These are phyloP conservation scores for Peromyscus californicus DNA, from an alignment of 2,113 vertebrate species.

Conservation along the genomic window DNA sequence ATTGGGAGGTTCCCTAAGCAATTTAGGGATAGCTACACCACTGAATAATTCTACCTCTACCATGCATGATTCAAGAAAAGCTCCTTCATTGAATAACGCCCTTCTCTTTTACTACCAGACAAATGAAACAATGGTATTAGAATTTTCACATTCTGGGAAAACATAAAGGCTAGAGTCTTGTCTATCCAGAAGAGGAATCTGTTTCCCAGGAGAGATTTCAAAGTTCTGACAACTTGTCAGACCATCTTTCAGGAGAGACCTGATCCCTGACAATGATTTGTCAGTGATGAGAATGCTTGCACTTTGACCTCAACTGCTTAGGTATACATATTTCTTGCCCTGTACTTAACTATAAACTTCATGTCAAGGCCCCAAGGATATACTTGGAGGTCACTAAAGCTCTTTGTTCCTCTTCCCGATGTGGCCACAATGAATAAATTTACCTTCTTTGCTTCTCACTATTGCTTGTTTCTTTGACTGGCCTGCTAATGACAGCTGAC, in stretches of 20 bases:
- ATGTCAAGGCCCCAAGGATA: background rate
- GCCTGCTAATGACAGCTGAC: background rate
- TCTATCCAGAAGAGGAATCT: background rate
- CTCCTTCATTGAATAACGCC: background rate
- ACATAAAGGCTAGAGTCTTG: background rate
- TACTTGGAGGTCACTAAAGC: too few relatives aligned
- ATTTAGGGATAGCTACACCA: background rate
- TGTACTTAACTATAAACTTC: background rate
- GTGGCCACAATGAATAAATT: background rate
- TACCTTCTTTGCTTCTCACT: background rate
- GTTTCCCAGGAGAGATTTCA: background rate
- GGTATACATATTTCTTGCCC: background rate
- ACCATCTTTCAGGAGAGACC: background rate
- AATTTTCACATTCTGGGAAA: background rate
- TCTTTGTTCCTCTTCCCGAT: background rate
- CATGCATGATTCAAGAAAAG: background rate
- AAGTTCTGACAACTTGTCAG: background rate
- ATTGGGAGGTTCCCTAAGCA: background rate
- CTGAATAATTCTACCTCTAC: background rate
- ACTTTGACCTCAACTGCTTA: background rate
- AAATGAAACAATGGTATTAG: background rate
- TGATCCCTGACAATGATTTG: background rate
- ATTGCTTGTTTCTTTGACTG: background rate
- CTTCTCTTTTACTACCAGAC: background rate
- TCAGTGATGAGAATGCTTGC: background rate